phyloP scores from a whole-genome alignment of 2,797 vertebrate genomes.

The Siniperca obscura region DNA sequence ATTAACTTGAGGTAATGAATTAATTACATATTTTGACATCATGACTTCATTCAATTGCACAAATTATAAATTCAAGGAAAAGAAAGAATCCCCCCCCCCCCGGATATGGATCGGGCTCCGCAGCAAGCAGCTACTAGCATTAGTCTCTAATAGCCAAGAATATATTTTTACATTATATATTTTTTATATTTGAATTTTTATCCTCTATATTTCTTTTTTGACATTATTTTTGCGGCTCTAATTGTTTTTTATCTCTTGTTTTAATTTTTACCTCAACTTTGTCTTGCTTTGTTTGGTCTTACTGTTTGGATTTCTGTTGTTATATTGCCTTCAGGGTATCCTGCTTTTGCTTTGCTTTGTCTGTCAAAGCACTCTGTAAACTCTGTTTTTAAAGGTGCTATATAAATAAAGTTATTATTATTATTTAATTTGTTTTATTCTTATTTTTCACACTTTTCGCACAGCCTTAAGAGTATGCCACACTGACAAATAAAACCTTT shows the following conservation, averaged over 20 bases:
- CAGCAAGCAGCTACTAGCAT: not conserved
- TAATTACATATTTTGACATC: not conserved
- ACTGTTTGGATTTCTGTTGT: too few species aligned
- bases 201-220: not conserved
- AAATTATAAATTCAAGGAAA: not conserved
- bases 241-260: too few species aligned
- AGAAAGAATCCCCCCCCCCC: too few species aligned
- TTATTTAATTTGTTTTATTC: not conserved
- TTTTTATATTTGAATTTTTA: not conserved
- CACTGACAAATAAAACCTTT: constrained; percentile 9
- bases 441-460: not conserved
- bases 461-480: not conserved
- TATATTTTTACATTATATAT: not conserved
- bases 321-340: too few species aligned
- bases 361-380: too few species aligned
- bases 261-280: too few species aligned
- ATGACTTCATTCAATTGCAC: not conserved
- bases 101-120: too few species aligned
- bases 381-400: too few species aligned
- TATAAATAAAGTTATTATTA: not conserved
- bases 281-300: too few species aligned
- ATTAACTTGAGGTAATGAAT: not conserved
- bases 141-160: not conserved
- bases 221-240: too few species aligned
- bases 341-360: too few species aligned